A percentile compares a stretch with the other conserved stretches of the same genome.
phyloP scores from a whole-genome alignment of 1,140 invertebrate species.

The Mizuhopecten yessoensis region DNA sequence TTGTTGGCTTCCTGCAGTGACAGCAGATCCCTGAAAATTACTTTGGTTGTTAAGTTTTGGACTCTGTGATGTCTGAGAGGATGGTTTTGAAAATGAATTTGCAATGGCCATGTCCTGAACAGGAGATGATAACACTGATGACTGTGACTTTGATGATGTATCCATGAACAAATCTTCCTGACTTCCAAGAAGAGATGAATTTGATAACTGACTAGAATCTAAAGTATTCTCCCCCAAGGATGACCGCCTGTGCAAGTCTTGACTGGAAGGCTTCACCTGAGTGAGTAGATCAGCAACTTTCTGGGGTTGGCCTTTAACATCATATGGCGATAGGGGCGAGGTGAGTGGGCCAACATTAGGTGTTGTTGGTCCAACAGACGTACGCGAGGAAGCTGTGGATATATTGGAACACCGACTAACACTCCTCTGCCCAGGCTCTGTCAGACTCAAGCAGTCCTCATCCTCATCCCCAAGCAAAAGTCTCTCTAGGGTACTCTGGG shows the following conservation, averaged over 20 bases:
- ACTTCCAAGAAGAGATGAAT: conserved; percentile 6
- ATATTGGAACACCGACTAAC: conserved; percentile 5
- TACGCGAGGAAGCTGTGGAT: conserved; percentile 33
- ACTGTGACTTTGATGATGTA: conserved; percentile 18
- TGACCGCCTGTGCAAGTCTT: background rate
- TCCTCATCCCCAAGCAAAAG: conserved; percentile 49
- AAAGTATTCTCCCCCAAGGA: background rate
- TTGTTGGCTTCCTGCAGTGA: background rate
- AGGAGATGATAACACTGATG: background rate
- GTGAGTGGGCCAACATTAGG: background rate
- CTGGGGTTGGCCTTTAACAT: background rate
- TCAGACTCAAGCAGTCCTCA: background rate
- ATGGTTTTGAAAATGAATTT: conserved; percentile 45
- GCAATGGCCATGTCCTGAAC: background rate
- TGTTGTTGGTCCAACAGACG: conserved; percentile 33
- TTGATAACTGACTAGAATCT: conserved; percentile 27
- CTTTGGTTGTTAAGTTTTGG: background rate
- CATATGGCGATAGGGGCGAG: background rate
- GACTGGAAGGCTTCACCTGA: background rate
- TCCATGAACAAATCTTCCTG: conserved; percentile 5
- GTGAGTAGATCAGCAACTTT: background rate
- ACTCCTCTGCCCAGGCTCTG: conserved; percentile 11
- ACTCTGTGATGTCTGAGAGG: conserved; percentile 47
- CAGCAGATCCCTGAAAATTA: background rate
- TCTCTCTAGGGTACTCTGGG: conserved; percentile 58